phyloP scores from a whole-genome alignment of 2,888 invertebrate genomes.

The Tortricodes alternella region DNA sequence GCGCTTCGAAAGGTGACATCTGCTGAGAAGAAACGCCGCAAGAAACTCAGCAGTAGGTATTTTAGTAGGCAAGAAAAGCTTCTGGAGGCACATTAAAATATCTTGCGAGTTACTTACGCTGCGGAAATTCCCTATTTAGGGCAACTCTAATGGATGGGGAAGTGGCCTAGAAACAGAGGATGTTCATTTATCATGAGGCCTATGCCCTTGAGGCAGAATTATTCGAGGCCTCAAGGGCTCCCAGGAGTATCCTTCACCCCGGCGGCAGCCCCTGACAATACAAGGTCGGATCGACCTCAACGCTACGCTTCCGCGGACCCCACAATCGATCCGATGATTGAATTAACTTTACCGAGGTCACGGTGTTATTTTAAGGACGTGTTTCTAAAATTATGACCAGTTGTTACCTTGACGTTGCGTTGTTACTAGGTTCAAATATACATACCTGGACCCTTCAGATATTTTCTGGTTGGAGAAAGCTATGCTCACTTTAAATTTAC shows the following conservation, averaged over 20 bases:
- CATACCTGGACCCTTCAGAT: not conserved
- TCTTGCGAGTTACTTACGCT: conserved; percentile 22
- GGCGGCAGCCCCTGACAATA: conserved; percentile 49
- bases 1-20: too few relatives aligned
- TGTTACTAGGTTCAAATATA: conserved; percentile 2
- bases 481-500: not conserved
- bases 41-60: too few relatives aligned
- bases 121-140: conserved; percentile 56
- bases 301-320: conserved; percentile 44
- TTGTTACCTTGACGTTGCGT: conserved; percentile 10
- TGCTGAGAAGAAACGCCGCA: too few relatives aligned
- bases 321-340: conserved; percentile 51
- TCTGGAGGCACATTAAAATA: conserved; percentile 14
- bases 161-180: conserved; percentile 66
- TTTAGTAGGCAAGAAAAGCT: too few relatives aligned
- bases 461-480: not conserved
- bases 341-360: conserved; percentile 55
- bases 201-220: conserved; percentile 68
- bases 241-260: conserved; percentile 67
- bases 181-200: conserved; percentile 69
- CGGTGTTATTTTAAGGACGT: conserved; percentile 13
- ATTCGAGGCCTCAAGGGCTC: conserved; percentile 61
- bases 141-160: conserved; percentile 49
- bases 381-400: conserved; percentile 18
- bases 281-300: conserved; percentile 61